Evolutionary conservation across 1,140 invertebrate genomes (phyloP).

Genomic region (Oedothorax gibbosus): DNA sequence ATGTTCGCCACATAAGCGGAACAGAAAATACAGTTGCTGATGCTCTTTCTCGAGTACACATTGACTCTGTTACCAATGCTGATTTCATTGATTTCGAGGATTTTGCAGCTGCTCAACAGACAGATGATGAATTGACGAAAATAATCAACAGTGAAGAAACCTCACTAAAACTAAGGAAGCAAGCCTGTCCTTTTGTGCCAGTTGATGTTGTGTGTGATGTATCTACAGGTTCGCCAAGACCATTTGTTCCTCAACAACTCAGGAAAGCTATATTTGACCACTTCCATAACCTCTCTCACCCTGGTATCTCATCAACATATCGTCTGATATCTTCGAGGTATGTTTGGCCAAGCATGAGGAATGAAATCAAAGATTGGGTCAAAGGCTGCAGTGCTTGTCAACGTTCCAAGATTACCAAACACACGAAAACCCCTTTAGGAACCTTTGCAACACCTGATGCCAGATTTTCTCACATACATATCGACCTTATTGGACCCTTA

Average conservation of each 20-base stretch:
- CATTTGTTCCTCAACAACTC: neutral
- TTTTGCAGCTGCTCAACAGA: constrained; percentile 5
- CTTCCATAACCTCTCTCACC: neutral
- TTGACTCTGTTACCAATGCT: neutral
- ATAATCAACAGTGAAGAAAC: neutral
- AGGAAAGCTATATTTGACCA: neutral
- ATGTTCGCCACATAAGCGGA: constrained; percentile 67
- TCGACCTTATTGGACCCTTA: constrained; percentile 71
- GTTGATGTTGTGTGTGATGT: neutral
- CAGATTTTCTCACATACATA: neutral
- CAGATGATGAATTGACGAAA: neutral
- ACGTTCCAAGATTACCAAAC: neutral
- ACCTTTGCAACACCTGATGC: neutral
- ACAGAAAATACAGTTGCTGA: constrained; percentile 64
- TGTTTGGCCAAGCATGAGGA: neutral
- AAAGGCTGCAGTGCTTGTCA: neutral
- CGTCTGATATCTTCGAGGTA: neutral
- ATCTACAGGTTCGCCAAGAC: neutral
- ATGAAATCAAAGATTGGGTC: neutral
- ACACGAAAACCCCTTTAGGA: no score
- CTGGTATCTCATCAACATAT: neutral
- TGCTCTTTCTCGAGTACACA: constrained; percentile 16
- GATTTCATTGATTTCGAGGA: neutral
- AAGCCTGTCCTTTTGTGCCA: neutral
- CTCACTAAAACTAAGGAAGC: no score